Evolutionary conservation across 2,797 vertebrate genomes (phyloP).

Genomic region (Thaleichthys pacificus): DNA sequence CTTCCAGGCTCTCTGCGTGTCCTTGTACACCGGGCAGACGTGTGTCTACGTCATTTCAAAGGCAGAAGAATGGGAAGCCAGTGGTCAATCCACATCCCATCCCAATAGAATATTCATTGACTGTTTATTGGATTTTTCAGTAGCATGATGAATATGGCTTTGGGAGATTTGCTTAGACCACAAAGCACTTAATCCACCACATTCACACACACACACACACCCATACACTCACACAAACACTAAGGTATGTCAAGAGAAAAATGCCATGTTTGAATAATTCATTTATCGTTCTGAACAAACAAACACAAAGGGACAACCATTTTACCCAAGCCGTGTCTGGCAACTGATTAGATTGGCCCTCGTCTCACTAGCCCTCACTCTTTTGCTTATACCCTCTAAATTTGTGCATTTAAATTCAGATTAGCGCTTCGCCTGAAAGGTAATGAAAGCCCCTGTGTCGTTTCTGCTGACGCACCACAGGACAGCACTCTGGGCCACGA

Average conservation of each 20-base stretch:
- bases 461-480: constrained; percentile 43
- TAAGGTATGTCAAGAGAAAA: not conserved
- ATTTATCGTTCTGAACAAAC: constrained; percentile 15
- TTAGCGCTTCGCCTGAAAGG: constrained; percentile 3
- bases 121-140: constrained; percentile 2
- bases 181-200: not conserved
- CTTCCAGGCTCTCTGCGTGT: not conserved
- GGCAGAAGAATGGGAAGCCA: not conserved
- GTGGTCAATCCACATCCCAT: not conserved
- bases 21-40: not conserved
- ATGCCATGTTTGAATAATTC: constrained; percentile 17
- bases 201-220: too few relatives aligned
- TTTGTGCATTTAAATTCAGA: constrained; percentile 18
- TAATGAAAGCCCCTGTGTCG: constrained; percentile 21
- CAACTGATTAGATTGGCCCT: not conserved
- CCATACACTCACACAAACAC: too few relatives aligned
- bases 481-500: not conserved
- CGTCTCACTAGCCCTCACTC: not conserved
- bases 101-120: not conserved
- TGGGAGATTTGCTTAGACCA: not conserved
- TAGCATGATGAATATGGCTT: constrained; percentile 3
- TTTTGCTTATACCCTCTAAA: not conserved
- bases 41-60: not conserved
- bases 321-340: not conserved
- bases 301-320: not conserved